phyloP scores from a whole-genome alignment of 2,113 vertebrate species.

The Chloebia gouldiae region DNA sequence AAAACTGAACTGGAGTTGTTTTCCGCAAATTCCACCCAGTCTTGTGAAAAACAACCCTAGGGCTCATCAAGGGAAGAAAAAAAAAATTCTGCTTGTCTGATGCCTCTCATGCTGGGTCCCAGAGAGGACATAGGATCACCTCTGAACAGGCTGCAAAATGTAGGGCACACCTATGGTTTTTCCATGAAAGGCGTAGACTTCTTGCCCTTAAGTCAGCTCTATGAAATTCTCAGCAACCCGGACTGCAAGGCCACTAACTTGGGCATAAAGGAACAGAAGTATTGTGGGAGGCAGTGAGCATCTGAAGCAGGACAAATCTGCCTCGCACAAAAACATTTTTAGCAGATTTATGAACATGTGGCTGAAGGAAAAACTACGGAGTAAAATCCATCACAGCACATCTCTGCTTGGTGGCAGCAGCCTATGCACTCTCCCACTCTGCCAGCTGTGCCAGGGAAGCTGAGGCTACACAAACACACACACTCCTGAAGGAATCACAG shows the following conservation, averaged over 20 bases:
- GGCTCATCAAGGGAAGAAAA: not conserved
- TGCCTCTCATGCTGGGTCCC: not conserved
- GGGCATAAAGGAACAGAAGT: not conserved
- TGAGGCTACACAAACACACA: not conserved
- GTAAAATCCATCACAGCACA: not conserved
- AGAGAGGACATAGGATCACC: not conserved
- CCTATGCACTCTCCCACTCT: not conserved
- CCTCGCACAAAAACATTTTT: not conserved
- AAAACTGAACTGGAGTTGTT: not conserved
- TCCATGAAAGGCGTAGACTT: not conserved
- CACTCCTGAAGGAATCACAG: not conserved
- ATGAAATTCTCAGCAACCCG: not conserved
- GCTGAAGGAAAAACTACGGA: not conserved
- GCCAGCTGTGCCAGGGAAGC: not conserved
- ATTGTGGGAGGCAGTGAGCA: not conserved
- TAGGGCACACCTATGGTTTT: not conserved
- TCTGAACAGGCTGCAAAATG: not conserved
- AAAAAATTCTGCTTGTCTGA: not conserved
- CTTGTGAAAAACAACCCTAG: not conserved
- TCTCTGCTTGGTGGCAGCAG: not conserved
- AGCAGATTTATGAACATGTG: fast-evolving
- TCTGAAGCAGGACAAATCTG: not conserved
- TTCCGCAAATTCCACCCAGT: not conserved
- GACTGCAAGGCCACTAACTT: not conserved
- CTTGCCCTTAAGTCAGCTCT: not conserved